Conservation (phyloP, 2,888 invertebrate genomes). For the Scaptomyza caliginosa region DNA sequence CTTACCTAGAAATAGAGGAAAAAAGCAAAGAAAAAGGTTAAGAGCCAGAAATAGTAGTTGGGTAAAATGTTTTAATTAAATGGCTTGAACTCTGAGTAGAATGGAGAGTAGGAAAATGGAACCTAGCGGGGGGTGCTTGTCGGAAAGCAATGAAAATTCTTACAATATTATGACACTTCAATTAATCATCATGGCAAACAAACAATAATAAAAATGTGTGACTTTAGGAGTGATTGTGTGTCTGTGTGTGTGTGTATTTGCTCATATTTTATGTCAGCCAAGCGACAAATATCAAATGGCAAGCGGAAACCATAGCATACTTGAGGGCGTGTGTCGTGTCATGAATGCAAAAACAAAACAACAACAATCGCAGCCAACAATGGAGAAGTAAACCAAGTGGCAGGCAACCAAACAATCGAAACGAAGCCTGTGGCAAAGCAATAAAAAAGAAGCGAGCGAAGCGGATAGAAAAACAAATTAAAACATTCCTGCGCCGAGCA, state of each 20-base stretch:
- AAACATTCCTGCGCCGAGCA: slow-evolving; percentile 75
- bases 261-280: slow-evolving; percentile 56
- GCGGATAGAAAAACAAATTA: slow-evolving; percentile 80
- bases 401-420: slow-evolving; percentile 73
- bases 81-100: slow-evolving; percentile 2
- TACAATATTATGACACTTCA: slow-evolving; percentile 73
- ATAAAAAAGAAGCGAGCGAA: slow-evolving; percentile 74
- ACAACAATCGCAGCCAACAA: slow-evolving; percentile 2
- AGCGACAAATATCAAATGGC: slow-evolving; percentile 63
- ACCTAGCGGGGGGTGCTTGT: neutral
- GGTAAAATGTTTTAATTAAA: slow-evolving; percentile 70
- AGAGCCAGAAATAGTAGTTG: slow-evolving; percentile 14
- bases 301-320: slow-evolving; percentile 70
- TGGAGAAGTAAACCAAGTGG: slow-evolving; percentile 65
- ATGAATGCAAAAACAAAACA: slow-evolving; percentile 68
- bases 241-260: neutral
- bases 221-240: no score
- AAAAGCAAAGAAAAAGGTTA: neutral
- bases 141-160: slow-evolving; percentile 65
- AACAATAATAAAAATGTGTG: slow-evolving; percentile 66
- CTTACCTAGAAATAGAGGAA: slow-evolving; percentile 72
- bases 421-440: slow-evolving; percentile 73
- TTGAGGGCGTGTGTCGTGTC: slow-evolving; percentile 73
- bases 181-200: slow-evolving; percentile 79
- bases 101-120: neutral